Base-by-base conservation (phyloP, 53 echinoderm and acorn worm species). In the Arbacia lixula region DNA sequence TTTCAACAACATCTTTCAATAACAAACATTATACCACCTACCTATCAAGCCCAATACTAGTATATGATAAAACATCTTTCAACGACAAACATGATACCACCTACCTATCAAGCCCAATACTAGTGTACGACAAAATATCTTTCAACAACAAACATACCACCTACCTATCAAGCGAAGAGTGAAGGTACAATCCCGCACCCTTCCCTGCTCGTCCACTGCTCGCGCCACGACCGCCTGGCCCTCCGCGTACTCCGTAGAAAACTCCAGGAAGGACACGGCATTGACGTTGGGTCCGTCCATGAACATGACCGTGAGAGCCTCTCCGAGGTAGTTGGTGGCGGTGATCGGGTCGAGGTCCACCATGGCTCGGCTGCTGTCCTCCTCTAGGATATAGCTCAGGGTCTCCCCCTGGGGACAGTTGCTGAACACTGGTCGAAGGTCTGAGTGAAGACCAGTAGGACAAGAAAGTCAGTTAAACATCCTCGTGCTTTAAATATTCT, bases 331-430 rank as follows among this genome's bases (percentile, higher is more conserved):
- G 52, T 63, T 63, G 9, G 33, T 81, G 1, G 82, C 82, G 9
- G 1, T 19, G 34, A 81, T 64, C 3, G 64, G 50, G 11, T 77
- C 77, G 25, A 81, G 11, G n/a, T 63, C 63, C 24, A 81, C 1
- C 0, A 21, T 32, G 49, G 82, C 82, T 21, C 19, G 0, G n/a
- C 63, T 81, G 65, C 41, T 49, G 40, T 39, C 62, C 30, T 61
- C 29, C 3, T 81, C 64, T 35, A 81, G 19, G 32, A 21, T 32
- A 21, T 64, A 81, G 41, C 32, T 81, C 1, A 81, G 2, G 49
- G 82, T 81, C 35, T 81, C 82, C 1, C 64, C 82, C 50, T 81
- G 63, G 0, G 82, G 82, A 27, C 82, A 81, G 49, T 81, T 81
- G 26, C 19, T 63, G 64, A 81, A 81, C 4, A 32, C 27, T 28